Evolutionary conservation across 92 coral and sea anemone genomes (phyloP).

Genomic region (Palythoa grandiflora): DNA sequence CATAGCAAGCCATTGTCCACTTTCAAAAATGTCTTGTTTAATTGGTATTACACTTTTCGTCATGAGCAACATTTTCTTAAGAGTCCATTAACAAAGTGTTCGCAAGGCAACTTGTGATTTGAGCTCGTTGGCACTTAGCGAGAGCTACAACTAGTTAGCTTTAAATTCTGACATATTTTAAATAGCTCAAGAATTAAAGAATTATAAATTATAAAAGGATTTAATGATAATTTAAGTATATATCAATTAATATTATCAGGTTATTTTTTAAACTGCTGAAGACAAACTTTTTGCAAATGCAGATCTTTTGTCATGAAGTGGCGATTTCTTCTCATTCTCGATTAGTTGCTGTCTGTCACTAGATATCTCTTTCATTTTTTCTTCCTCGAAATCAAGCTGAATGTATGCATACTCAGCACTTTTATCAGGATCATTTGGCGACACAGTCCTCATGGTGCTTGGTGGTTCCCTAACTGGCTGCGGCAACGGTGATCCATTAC

Average conservation of each 20-base stretch:
- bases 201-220: too few species aligned
- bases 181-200: too few species aligned
- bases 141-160: too few species aligned
- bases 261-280: slow-evolving; percentile 18
- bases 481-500: not conserved
- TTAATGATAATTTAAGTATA: not conserved
- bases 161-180: too few species aligned
- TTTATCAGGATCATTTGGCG: not conserved
- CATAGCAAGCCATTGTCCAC: too few species aligned
- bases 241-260: not conserved
- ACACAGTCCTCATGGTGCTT: not conserved
- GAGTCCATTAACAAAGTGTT: too few species aligned
- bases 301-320: not conserved
- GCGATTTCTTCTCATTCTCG: not conserved
- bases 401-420: slow-evolving; percentile 65
- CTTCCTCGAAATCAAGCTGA: slow-evolving; percentile 74
- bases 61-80: too few species aligned
- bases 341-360: not conserved
- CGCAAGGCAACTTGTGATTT: too few species aligned
- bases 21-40: too few species aligned
- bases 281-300: slow-evolving; percentile 7
- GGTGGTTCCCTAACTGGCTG: slow-evolving; percentile 18
- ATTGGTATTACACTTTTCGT: too few species aligned
- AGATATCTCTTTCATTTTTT: not conserved
- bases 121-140: too few species aligned